Conservation (phyloP, 1,140 invertebrate genomes). For the Gonatopus flavifemur region DNA sequence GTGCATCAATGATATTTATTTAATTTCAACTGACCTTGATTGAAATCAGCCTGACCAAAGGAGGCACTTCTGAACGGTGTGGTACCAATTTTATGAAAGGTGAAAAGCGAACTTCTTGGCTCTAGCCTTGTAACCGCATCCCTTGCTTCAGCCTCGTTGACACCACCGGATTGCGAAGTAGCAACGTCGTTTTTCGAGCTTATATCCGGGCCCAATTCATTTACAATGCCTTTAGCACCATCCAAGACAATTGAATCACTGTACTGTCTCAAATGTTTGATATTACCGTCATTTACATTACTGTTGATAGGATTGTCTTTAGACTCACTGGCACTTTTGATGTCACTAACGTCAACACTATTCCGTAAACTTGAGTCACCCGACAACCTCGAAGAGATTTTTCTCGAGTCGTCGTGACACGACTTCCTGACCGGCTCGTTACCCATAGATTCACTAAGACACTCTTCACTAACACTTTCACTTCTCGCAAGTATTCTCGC, state of each 20-base stretch:
- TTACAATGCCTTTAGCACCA: conserved; percentile 36
- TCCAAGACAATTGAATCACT: conserved; percentile 50
- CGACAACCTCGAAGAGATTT: conserved; percentile 20
- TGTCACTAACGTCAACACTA: conserved; percentile 36
- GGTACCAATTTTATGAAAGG: conserved; percentile 31
- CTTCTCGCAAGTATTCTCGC: conserved; percentile 32
- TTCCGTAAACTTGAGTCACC: conserved; percentile 26
- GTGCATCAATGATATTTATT: no score
- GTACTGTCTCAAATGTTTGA: conserved; percentile 44
- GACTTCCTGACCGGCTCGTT: conserved; percentile 21
- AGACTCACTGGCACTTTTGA: conserved; percentile 16
- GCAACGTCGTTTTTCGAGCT: no score
- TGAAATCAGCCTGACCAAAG: conserved; percentile 79
- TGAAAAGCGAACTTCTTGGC: conserved; percentile 49
- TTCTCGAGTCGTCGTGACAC: conserved; percentile 23
- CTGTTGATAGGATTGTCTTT: conserved; percentile 4
- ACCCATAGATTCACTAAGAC: conserved; percentile 21
- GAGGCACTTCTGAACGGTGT: conserved; percentile 80
- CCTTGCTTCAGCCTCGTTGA: conserved; percentile 38
- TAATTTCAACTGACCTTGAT: conserved; percentile 39
- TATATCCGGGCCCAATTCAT: conserved; percentile 34
- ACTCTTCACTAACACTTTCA: conserved; percentile 48
- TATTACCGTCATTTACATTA: conserved; percentile 16
- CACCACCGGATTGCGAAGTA: conserved; percentile 30
- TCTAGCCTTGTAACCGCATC: conserved; percentile 44